Conservation (phyloP, 2,888 invertebrate species). For the Trichacis sp. region DNA sequence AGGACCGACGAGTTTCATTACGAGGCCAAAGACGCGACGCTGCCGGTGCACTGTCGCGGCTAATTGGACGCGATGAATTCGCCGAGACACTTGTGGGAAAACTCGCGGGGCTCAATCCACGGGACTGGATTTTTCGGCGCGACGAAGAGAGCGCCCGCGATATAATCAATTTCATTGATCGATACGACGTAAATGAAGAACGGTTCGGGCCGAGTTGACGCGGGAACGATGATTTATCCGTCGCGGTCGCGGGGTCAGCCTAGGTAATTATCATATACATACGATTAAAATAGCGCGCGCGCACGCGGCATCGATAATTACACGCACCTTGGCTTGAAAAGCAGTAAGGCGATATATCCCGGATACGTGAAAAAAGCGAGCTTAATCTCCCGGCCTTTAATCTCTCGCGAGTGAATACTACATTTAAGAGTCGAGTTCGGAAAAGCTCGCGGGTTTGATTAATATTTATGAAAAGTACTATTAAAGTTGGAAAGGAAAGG, state of each 20-base stretch:
- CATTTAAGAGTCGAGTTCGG: too few species aligned
- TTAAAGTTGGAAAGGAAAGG: conserved; percentile 43
- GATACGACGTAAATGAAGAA: conserved; percentile 64
- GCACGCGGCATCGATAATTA: conserved; percentile 66
- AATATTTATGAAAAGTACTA: conserved; percentile 43
- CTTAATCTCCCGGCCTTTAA: too few species aligned
- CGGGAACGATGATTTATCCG: conserved; percentile 62
- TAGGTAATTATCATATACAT: conserved; percentile 66
- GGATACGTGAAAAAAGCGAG: too few species aligned
- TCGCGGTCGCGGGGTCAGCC: conserved; percentile 59
- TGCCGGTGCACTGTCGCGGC: conserved; percentile 52
- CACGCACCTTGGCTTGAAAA: conserved; percentile 68
- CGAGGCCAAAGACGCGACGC: too few species aligned
- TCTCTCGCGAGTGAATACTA: too few species aligned
- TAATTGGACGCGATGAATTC: conserved; percentile 64
- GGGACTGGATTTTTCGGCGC: background rate
- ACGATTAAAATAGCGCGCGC: conserved; percentile 66
- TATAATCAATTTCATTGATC: conserved; percentile 68
- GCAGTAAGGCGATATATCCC: too few species aligned
- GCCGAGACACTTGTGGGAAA: conserved; percentile 21
- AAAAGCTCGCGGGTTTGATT: conserved; percentile 29
- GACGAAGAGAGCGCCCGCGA: conserved; percentile 37
- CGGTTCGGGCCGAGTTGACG: conserved; percentile 48
- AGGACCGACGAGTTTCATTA: conserved; percentile 8
- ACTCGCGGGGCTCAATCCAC: too few species aligned